Conservation (phyloP, 2,797 vertebrate genomes). For the Poeciliopsis paucimaculata region DNA sequence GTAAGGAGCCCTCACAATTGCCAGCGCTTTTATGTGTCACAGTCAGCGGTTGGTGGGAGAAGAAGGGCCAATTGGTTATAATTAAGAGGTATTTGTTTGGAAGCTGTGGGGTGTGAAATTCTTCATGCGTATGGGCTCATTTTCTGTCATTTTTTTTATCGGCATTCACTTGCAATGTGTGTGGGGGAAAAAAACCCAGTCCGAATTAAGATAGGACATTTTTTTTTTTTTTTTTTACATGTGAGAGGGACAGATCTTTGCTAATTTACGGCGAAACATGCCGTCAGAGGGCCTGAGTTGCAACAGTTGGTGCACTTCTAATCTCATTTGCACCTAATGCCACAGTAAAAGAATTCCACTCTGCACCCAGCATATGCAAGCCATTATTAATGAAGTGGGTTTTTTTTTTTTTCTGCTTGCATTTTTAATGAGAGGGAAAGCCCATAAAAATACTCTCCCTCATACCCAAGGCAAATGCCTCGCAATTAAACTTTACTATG, state of each 20-base stretch:
- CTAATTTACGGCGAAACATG: background rate
- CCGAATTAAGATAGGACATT: no score
- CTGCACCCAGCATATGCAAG: conserved; percentile 75
- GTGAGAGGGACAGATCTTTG: background rate
- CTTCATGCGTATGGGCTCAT: conserved; percentile 57
- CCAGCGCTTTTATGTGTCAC: conserved; percentile 69
- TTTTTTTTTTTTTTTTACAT: background rate
- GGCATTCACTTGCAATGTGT: conserved; percentile 2
- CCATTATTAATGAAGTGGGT: conserved; percentile 78
- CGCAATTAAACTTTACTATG: conserved; percentile 81
- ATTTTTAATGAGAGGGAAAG: conserved; percentile 70
- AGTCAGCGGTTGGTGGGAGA: conserved; percentile 62
- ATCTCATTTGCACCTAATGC: conserved; percentile 67
- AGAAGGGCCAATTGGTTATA: conserved; percentile 71
- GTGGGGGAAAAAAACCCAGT: no score
- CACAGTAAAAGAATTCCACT: conserved; percentile 67
- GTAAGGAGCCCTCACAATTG: conserved; percentile 67
- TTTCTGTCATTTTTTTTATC: conserved; percentile 43
- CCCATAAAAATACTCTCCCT: conserved; percentile 68
- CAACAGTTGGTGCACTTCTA: conserved; percentile 52
- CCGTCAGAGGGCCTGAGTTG: conserved; percentile 7
- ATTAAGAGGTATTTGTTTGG: conserved; percentile 74
- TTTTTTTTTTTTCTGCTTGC: conserved; percentile 58
- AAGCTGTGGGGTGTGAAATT: conserved; percentile 59
- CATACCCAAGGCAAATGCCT: conserved; percentile 70